A percentile compares a stretch with the other conserved stretches of the same genome.
phyloP scores from a whole-genome alignment of 2,797 vertebrate species.

The Pipistrellus nathusii region DNA sequence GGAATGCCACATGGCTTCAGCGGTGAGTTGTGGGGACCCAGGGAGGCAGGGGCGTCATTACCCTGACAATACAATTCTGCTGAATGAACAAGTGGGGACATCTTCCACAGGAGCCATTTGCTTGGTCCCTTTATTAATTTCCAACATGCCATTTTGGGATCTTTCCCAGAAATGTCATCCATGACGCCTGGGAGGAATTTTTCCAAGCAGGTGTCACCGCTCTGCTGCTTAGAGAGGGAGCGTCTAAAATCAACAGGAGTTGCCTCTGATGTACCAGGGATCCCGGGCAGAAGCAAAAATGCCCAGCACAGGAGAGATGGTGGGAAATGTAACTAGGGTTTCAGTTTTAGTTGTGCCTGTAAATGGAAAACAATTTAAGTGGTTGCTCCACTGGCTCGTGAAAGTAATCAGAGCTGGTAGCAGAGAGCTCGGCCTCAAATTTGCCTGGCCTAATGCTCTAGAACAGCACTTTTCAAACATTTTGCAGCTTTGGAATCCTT shows the following conservation, averaged over 20 bases:
- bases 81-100: conserved; percentile 62
- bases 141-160: conserved; percentile 72
- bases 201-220: conserved; percentile 70
- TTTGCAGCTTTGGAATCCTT: background rate
- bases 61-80: conserved; percentile 55
- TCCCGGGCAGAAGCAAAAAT: conserved; percentile 57
- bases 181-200: conserved; percentile 75
- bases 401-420: background rate
- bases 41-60: conserved; percentile 52
- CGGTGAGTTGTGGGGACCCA: background rate
- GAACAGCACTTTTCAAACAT: background rate
- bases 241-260: conserved; percentile 55
- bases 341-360: conserved; percentile 6
- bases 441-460: background rate
- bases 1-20: conserved; percentile 25
- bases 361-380: conserved; percentile 1
- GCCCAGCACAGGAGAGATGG: background rate
- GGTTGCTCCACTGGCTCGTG: background rate
- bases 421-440: background rate
- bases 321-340: background rate
- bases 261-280: conserved; percentile 13
- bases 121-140: conserved; percentile 69
- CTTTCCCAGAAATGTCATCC: conserved; percentile 78
- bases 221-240: conserved; percentile 52
- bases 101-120: conserved; percentile 61